A percentile compares a stretch with the other conserved stretches of the same genome.
These are phyloP conservation scores for Lamprologus callipterus DNA, from an alignment of 2,113 vertebrate species.

Conservation along the genomic window DNA sequence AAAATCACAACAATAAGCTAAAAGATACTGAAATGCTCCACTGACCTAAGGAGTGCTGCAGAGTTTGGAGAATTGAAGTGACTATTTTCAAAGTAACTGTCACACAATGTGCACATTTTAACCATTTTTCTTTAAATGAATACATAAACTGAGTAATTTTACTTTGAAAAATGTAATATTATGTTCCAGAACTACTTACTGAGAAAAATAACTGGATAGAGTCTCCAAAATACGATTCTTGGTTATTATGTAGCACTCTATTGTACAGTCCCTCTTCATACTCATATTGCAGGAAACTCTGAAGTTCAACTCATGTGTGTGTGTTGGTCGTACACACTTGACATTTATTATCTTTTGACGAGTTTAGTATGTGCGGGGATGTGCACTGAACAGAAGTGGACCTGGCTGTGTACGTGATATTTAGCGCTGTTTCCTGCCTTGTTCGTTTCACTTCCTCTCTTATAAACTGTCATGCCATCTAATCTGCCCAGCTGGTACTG, in stretches of 20 bases:
- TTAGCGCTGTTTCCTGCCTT: slow-evolving; percentile 7
- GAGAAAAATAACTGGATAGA: neutral
- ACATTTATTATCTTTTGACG: neutral
- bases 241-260: neutral
- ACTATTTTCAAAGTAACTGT: neutral
- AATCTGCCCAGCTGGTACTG: slow-evolving; percentile 40
- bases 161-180: neutral
- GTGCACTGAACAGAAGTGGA: neutral
- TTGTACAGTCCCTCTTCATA: neutral
- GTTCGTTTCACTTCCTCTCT: slow-evolving; percentile 40
- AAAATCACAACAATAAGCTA: neutral
- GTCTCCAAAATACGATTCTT: neutral
- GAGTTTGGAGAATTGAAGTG: neutral
- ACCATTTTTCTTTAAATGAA: neutral
- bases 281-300: neutral
- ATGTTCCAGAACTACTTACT: neutral
- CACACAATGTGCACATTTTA: neutral
- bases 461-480: slow-evolving; percentile 38
- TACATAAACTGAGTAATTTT: neutral
- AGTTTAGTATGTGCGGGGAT: neutral
- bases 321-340: neutral
- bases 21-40: neutral
- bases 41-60: neutral
- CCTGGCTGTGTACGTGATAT: neutral
- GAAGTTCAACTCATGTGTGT: neutral